A percentile compares a stretch with the other conserved stretches of the same genome.
Evolutionary conservation across 2,113 vertebrate species (phyloP).

Genomic region (Thryonomys swinderianus): DNA sequence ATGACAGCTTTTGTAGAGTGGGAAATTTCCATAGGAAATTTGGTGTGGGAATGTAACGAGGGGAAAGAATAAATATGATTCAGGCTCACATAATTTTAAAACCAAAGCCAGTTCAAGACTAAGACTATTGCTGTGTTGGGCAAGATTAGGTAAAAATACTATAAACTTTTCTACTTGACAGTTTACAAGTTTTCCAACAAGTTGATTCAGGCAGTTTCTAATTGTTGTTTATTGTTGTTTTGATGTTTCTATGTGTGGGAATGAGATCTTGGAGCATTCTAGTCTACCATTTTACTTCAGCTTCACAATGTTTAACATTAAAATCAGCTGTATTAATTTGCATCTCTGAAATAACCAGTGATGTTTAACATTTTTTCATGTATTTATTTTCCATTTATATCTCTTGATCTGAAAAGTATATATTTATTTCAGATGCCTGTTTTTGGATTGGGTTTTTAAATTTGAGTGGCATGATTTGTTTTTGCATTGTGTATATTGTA

Average conservation of each 20-base stretch:
- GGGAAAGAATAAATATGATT: too few species aligned
- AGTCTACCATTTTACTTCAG: conserved; percentile 3
- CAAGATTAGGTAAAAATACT: background rate
- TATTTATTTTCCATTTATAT: background rate
- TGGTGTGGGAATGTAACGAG: too few species aligned
- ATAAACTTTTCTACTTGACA: background rate
- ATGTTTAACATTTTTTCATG: background rate
- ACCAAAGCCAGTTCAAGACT: background rate
- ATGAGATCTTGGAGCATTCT: background rate
- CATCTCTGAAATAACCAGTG: background rate
- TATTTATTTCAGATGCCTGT: background rate
- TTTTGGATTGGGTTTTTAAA: background rate
- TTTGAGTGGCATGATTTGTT: background rate
- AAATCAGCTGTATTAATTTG: background rate
- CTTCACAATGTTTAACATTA: background rate
- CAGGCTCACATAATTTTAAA: background rate
- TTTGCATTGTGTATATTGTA: background rate
- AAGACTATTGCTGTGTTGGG: background rate
- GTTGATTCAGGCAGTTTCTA: background rate
- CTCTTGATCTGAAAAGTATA: background rate
- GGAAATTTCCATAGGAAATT: too few species aligned
- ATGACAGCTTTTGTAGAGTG: too few species aligned
- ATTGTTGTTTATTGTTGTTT: conserved; percentile 23
- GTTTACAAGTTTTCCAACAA: background rate
- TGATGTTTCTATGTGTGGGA: background rate